Conservation (phyloP, 2,113 vertebrate genomes). For the Lates calcarifer region DNA sequence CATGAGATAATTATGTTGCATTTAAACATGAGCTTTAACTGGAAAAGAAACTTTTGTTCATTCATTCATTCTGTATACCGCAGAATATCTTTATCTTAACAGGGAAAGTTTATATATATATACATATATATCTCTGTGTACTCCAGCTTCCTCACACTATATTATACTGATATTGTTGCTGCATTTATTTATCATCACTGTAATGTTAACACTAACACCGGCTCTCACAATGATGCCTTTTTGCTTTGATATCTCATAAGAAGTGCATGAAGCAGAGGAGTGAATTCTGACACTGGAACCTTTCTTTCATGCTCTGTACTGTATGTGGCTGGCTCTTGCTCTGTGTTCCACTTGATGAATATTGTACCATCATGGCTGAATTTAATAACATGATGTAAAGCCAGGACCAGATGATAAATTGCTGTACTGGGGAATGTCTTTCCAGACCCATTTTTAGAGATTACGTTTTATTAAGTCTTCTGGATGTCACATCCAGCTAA, state of each 20-base stretch:
- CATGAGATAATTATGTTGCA: no score
- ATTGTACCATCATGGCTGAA: constrained; percentile 8
- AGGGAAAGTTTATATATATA: no score
- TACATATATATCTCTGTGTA: no score
- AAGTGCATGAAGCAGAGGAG: background rate
- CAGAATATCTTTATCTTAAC: no score
- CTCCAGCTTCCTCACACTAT: no score
- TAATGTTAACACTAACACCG: no score
- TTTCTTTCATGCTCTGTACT: background rate
- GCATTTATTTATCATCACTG: no score
- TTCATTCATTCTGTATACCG: no score
- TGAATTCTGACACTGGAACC: background rate
- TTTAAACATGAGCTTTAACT: no score
- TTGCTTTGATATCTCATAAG: background rate
- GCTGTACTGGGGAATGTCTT: constrained; percentile 57
- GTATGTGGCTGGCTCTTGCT: background rate
- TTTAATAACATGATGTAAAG: constrained; percentile 53
- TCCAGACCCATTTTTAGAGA: constrained; percentile 80
- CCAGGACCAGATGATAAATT: constrained; percentile 68
- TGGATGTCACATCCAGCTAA: constrained; percentile 75
- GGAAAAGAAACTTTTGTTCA: no score
- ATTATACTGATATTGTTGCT: no score
- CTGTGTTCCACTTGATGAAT: constrained; percentile 54
- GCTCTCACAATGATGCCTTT: no score
- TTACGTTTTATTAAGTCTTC: constrained; percentile 76